Conservation (phyloP, 2,888 invertebrate genomes). For the Petrolisthes manimaculis region DNA sequence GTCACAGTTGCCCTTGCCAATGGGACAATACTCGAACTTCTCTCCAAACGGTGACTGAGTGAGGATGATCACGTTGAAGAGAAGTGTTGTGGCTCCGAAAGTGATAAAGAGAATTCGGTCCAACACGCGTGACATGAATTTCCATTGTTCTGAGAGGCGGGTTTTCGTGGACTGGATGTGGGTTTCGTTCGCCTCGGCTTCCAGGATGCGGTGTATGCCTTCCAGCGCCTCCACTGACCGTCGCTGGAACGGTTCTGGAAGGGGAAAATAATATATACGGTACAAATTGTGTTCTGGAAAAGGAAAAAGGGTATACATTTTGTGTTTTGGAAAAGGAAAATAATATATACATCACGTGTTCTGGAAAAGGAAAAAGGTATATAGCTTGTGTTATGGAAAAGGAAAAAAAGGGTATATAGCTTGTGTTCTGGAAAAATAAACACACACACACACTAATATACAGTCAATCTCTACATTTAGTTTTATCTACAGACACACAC, state of each 20-base stretch:
- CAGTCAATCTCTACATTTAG: too few species aligned
- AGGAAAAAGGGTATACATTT: too few species aligned
- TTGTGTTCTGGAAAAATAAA: too few species aligned
- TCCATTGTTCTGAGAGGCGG: conserved; percentile 52
- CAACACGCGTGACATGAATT: conserved; percentile 60
- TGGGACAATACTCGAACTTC: conserved; percentile 58
- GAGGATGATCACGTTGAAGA: conserved; percentile 62
- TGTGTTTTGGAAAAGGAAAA: too few species aligned
- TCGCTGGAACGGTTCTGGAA: conserved; percentile 63
- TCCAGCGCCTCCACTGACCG: conserved; percentile 55
- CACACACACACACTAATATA: too few species aligned
- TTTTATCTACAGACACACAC: background rate
- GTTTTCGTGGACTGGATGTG: background rate
- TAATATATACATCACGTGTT: too few species aligned
- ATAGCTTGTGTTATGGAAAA: too few species aligned
- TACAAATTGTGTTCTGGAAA: too few species aligned
- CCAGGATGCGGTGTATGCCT: conserved; percentile 24
- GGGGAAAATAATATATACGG: background rate
- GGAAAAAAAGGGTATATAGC: too few species aligned
- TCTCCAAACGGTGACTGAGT: conserved; percentile 56
- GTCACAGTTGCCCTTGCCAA: conserved; percentile 34
- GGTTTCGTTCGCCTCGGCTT: background rate
- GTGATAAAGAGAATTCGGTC: conserved; percentile 61
- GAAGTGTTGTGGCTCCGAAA: conserved; percentile 46
- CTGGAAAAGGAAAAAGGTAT: too few species aligned